These are phyloP conservation scores for Petromus typicus DNA, from an alignment of 2,113 vertebrate species.

Conservation along the genomic window DNA sequence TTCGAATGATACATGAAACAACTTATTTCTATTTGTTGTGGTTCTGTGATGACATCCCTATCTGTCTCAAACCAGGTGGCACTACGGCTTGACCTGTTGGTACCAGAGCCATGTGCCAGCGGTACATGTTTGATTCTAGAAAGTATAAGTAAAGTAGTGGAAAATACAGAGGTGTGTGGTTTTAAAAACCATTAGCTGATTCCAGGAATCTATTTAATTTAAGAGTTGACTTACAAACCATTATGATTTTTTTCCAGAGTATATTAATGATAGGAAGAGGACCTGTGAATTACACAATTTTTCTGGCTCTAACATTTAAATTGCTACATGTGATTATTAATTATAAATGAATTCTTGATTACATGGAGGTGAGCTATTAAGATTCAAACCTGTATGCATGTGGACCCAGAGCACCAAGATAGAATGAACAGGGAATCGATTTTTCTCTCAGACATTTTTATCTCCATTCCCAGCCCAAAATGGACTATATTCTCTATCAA, in stretches of 20 bases:
- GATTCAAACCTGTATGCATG: background rate
- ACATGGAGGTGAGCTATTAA: background rate
- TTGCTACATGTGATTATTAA: background rate
- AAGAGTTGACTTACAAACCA: background rate
- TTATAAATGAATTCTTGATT: background rate
- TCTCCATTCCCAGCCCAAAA: background rate
- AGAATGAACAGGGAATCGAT: background rate
- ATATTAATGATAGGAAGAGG: background rate
- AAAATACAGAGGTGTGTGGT: background rate
- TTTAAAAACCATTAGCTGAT: background rate
- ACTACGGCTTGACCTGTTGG: background rate
- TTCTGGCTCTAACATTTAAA: constrained; percentile 14
- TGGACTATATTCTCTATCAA: background rate
- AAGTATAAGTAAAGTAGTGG: background rate
- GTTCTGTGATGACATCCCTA: background rate
- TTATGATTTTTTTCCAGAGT: background rate
- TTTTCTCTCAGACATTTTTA: background rate
- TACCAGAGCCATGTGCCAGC: background rate
- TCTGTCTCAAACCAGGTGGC: background rate
- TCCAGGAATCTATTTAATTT: background rate
- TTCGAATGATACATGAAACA: background rate
- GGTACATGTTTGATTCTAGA: background rate
- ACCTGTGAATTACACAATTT: background rate
- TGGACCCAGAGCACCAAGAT: background rate
- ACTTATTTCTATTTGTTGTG: background rate